Evolutionary conservation across 64 coral and sea anemone species (phyloP).

Genomic region (Trachythela sp.): DNA sequence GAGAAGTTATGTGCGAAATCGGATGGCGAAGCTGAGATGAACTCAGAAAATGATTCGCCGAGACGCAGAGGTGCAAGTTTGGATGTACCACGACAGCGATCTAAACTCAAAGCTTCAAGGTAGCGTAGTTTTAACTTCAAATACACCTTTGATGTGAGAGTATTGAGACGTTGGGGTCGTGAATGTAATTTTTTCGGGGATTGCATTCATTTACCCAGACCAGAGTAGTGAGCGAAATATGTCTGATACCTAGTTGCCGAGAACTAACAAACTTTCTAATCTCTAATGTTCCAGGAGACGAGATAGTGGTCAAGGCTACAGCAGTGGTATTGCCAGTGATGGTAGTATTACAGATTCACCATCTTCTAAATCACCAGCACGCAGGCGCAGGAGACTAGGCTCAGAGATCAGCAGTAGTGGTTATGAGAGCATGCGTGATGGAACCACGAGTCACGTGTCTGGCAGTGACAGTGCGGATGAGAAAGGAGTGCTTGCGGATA

Average conservation of each 20-base stretch:
- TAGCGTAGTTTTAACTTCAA: not conserved
- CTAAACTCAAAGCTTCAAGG: constrained; percentile 25
- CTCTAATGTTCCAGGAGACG: not conserved
- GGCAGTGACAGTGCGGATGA: constrained; percentile 11
- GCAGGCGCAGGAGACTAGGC: not conserved
- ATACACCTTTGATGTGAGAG: too few relatives aligned
- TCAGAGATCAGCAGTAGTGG: constrained; percentile 23
- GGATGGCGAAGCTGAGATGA: not conserved
- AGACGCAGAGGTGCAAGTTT: not conserved
- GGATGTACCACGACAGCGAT: not conserved
- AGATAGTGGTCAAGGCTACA: constrained; percentile 15
- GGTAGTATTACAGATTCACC: constrained; percentile 15
- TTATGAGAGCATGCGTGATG: constrained; percentile 15
- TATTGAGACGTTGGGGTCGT: too few relatives aligned
- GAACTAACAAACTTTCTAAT: too few relatives aligned
- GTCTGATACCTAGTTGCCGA: too few relatives aligned
- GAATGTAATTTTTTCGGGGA: too few relatives aligned
- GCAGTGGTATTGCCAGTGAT: constrained; percentile 14
- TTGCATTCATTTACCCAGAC: too few relatives aligned
- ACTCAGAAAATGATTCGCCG: not conserved
- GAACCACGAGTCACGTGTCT: not conserved
- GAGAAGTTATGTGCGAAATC: not conserved
- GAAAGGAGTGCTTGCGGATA: not conserved
- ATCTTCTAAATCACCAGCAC: not conserved
- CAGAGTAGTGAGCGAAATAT: too few relatives aligned